phyloP scores from a whole-genome alignment of 1,140 invertebrate genomes.

The Listronotus oregonensis region DNA sequence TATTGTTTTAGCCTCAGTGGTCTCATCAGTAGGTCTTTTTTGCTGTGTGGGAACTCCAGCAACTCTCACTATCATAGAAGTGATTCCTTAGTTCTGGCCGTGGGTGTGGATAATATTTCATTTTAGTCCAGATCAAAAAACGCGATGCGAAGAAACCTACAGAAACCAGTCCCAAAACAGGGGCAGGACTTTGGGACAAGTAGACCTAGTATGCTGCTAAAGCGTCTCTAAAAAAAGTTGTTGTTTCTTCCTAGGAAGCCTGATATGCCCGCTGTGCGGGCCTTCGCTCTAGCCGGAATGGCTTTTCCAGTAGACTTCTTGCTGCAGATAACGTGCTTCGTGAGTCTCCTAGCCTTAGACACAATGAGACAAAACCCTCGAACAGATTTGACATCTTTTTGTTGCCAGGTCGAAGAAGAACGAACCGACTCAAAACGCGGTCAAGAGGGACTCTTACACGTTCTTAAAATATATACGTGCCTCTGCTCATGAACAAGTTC shows the following conservation, averaged over 20 bases:
- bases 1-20: constrained; percentile 91
- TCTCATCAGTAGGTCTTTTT: constrained; percentile 91
- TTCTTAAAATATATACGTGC: constrained; percentile 89
- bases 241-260: constrained; percentile 94
- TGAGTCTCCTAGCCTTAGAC: constrained; percentile 89
- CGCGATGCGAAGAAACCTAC: constrained; percentile 67
- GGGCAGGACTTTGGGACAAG: constrained; percentile 80
- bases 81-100: constrained; percentile 97
- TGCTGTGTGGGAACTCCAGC: constrained; percentile 88
- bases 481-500: constrained; percentile 80
- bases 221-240: constrained; percentile 94
- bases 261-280: constrained; percentile 98
- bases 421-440: constrained; percentile 49
- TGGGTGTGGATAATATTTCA: constrained; percentile 99
- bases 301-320: constrained; percentile 96
- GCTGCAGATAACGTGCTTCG: constrained; percentile 96
- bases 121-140: constrained; percentile 90
- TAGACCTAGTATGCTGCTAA: constrained; percentile 94
- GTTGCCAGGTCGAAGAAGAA: constrained; percentile 74
- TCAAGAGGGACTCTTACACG: constrained; percentile 76
- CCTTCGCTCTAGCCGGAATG: constrained; percentile 94
- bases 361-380: constrained; percentile 78
- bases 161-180: constrained; percentile 85
- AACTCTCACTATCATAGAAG: constrained; percentile 96
- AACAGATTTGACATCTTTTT: constrained; percentile 85